A percentile compares a stretch with the other conserved stretches of the same genome.
Evolutionary conservation across 2,113 vertebrate species (phyloP).

Genomic region (Dicentrarchus labrax): DNA sequence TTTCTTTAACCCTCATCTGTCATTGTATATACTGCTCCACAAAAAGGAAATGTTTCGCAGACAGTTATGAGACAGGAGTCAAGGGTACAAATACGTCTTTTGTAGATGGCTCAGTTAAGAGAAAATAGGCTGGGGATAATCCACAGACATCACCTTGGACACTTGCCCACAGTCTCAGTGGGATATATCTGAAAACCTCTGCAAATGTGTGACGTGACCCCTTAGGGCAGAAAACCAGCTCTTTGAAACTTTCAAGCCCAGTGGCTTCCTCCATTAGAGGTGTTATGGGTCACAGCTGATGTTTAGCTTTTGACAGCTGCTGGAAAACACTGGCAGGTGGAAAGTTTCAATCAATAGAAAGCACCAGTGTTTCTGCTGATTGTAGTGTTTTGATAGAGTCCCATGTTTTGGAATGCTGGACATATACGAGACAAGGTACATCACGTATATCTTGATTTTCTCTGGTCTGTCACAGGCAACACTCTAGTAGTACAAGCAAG

Average conservation of each 20-base stretch:
- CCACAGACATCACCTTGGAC: neutral
- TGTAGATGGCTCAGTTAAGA: neutral
- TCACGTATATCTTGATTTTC: neutral
- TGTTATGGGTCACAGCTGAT: neutral
- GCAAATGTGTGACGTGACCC: neutral
- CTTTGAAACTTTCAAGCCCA: constrained; percentile 15
- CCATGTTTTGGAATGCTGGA: neutral
- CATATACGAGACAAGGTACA: neutral
- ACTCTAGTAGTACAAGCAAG: constrained; percentile 14
- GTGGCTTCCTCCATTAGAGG: neutral
- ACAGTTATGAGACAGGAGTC: too few species aligned
- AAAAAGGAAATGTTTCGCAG: too few species aligned
- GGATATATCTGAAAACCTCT: neutral
- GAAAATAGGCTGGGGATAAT: neutral
- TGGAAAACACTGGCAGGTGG: neutral
- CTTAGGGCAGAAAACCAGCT: neutral
- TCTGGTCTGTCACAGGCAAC: constrained; percentile 4
- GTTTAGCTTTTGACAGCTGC: constrained; percentile 5
- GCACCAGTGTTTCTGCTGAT: neutral
- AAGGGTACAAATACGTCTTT: neutral
- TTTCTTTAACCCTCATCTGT: neutral
- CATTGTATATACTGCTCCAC: too few species aligned
- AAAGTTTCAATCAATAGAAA: neutral
- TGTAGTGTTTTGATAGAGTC: neutral
- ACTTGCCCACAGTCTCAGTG: neutral